Conservation (phyloP, 2,113 vertebrate species). For the Poeciliopsis turrubarensis region DNA sequence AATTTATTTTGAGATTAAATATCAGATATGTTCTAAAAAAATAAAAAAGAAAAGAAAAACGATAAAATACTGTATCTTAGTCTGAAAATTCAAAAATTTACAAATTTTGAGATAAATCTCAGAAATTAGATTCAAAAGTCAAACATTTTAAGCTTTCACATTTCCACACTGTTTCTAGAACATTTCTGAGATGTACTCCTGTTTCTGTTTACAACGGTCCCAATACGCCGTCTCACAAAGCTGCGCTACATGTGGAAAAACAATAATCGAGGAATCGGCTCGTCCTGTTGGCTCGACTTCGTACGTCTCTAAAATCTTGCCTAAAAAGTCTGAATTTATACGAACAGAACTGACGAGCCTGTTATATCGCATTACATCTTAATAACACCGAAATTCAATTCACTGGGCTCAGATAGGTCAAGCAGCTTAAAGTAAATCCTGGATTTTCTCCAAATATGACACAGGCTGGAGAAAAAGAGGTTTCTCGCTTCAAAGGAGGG, state of each 20-base stretch:
- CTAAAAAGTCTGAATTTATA: slow-evolving; percentile 23
- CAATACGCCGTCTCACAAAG: slow-evolving; percentile 38
- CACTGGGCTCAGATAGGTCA: slow-evolving; percentile 27
- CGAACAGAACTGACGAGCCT: neutral
- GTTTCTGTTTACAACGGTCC: slow-evolving; percentile 5
- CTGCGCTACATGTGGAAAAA: slow-evolving; percentile 27
- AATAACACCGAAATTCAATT: slow-evolving; percentile 38
- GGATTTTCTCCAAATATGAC: slow-evolving; percentile 28
- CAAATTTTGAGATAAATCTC: too few relatives aligned
- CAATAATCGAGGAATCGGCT: slow-evolving; percentile 35
- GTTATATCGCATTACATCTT: slow-evolving; percentile 23
- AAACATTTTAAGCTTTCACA: too few relatives aligned
- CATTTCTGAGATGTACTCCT: slow-evolving; percentile 6
- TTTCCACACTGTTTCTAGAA: too few relatives aligned
- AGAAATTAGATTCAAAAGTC: too few relatives aligned
- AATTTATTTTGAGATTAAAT: too few relatives aligned
- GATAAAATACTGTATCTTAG: too few relatives aligned
- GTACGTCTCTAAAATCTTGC: neutral
- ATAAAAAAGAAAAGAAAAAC: too few relatives aligned
- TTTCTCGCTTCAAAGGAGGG: slow-evolving; percentile 26
- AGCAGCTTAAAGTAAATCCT: slow-evolving; percentile 35
- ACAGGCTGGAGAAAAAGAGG: slow-evolving; percentile 20
- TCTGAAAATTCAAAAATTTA: too few relatives aligned
- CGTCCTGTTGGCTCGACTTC: slow-evolving; percentile 5
- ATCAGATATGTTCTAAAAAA: too few relatives aligned